Evolutionary conservation across 2,113 vertebrate species (phyloP).

Genomic region (Archilochus colubris): DNA sequence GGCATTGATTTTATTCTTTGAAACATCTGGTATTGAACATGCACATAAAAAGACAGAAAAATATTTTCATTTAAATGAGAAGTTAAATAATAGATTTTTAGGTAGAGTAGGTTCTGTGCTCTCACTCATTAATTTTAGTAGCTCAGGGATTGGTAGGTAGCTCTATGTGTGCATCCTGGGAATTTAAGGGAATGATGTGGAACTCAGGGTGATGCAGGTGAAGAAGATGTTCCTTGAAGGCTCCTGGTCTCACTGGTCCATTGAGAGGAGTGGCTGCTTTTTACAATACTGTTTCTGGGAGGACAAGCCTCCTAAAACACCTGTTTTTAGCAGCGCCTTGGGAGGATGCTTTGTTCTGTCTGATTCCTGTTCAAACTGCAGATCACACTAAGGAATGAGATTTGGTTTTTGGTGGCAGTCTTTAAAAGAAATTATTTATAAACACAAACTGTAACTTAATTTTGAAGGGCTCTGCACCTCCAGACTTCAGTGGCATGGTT

Average conservation of each 20-base stretch:
- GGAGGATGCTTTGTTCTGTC: not conserved
- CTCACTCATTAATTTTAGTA: not conserved
- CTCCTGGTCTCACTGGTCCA: conserved; percentile 4
- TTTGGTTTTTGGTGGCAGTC: conserved; percentile 1
- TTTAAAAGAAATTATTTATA: conserved; percentile 55
- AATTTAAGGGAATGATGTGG: not conserved
- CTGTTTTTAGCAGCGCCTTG: conserved; percentile 29
- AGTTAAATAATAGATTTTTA: not conserved
- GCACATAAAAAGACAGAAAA: not conserved
- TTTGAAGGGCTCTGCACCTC: conserved; percentile 57
- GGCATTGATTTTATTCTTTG: not conserved
- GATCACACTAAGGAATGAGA: not conserved
- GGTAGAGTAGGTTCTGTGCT: not conserved
- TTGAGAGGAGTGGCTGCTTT: conserved; percentile 3
- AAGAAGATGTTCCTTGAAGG: not conserved
- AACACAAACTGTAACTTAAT: conserved; percentile 70
- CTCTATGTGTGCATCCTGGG: not conserved
- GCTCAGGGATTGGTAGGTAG: not conserved
- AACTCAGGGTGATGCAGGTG: not conserved
- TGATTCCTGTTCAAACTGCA: conserved; percentile 13
- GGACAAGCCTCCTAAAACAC: conserved; percentile 17
- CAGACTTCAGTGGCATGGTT: conserved; percentile 42
- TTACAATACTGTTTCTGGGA: not conserved
- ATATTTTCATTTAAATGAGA: not conserved
- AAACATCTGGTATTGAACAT: not conserved